phyloP scores from a whole-genome alignment of 2,888 invertebrate genomes.

The Andrena chrysosceles region DNA sequence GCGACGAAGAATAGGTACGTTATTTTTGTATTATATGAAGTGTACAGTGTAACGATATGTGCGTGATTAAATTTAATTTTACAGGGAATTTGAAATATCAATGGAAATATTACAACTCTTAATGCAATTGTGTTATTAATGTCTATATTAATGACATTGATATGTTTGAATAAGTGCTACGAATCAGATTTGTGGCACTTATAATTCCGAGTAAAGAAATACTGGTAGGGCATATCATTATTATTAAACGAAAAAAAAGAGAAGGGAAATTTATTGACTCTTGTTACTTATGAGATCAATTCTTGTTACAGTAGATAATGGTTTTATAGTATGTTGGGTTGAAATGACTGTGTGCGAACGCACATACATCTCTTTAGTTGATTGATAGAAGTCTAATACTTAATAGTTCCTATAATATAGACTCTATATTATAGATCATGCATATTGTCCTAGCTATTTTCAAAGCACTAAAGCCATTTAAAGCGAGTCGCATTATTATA shows the following conservation, averaged over 20 bases:
- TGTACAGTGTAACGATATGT: not conserved
- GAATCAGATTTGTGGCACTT: constrained; percentile 29
- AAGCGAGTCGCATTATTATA: constrained; percentile 21
- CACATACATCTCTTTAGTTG: constrained; percentile 12
- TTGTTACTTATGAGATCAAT: constrained; percentile 24
- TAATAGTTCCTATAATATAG: constrained; percentile 49
- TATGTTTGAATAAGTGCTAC: constrained; percentile 30
- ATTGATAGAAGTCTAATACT: constrained; percentile 30
- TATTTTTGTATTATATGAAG: constrained; percentile 4
- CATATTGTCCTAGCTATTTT: constrained; percentile 1
- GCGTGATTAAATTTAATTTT: constrained; percentile 32
- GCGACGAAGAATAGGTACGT: constrained; percentile 51
- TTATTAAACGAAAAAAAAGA: constrained; percentile 24
- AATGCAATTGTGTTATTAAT: constrained; percentile 38
- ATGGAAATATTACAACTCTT: constrained; percentile 36
- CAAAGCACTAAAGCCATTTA: constrained; percentile 4
- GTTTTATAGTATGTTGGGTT: constrained; percentile 30
- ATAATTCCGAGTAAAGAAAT: constrained; percentile 26
- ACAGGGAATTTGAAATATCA: constrained; percentile 44
- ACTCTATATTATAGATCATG: constrained; percentile 33
- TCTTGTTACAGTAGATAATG: constrained; percentile 30
- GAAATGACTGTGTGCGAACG: not conserved
- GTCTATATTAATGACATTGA: constrained; percentile 19
- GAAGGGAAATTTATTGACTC: constrained; percentile 26
- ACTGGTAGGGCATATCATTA: constrained; percentile 38